Percentiles rank a stretch among this genome's conserved stretches.
These are phyloP conservation scores for Steromphala cineraria DNA, from an alignment of 2,888 invertebrate species.

Conservation along the genomic window DNA sequence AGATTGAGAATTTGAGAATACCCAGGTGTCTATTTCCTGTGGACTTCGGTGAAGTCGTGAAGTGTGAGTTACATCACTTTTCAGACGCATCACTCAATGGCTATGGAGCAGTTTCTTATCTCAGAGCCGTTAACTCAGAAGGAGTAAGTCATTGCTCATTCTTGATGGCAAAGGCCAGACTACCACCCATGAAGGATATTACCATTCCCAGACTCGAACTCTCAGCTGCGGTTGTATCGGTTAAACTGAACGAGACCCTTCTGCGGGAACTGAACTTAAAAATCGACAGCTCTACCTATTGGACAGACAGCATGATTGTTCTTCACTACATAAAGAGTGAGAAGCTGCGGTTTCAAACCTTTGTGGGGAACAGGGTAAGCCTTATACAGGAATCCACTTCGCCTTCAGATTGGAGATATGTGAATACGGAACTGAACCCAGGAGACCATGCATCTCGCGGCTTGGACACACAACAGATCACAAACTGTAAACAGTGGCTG, in stretches of 20 bases:
- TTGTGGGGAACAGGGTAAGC: neutral
- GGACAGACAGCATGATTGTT: slow-evolving; percentile 24
- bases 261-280: neutral
- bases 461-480: slow-evolving; percentile 17
- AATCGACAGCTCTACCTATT: neutral
- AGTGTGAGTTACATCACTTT: slow-evolving; percentile 16
- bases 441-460: slow-evolving; percentile 39
- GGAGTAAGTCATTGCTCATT: neutral
- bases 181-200: neutral
- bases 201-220: slow-evolving; percentile 16
- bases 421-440: slow-evolving; percentile 29
- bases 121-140: neutral
- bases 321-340: slow-evolving; percentile 17
- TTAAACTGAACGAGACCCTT: neutral
- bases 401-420: slow-evolving; percentile 36
- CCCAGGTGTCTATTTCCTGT: too few relatives aligned
- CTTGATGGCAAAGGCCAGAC: neutral
- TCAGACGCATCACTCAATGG: neutral
- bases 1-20: neutral
- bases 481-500: slow-evolving; percentile 18
- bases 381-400: neutral
- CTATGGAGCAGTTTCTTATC: slow-evolving; percentile 6
- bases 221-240: slow-evolving; percentile 6
- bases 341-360: neutral
- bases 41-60: neutral